Conservation (phyloP, 2,113 vertebrate genomes). For the Ifrita kowaldi region DNA sequence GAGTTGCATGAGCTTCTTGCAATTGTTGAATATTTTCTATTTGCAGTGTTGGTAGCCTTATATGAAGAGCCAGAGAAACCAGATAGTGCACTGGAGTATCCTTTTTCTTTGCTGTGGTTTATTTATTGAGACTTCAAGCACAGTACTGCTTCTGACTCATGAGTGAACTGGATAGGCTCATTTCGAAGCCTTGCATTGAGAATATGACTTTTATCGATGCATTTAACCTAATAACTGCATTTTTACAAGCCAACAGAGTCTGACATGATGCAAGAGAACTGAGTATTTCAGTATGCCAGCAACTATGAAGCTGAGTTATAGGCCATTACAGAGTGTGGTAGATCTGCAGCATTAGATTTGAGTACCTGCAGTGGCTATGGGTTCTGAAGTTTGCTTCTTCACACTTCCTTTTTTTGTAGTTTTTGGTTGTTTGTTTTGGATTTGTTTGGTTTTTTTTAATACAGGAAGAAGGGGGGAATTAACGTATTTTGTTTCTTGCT, state of each 20-base stretch:
- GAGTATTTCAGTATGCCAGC: neutral
- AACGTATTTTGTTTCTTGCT: neutral
- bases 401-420: neutral
- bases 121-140: neutral
- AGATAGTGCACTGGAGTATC: slow-evolving; percentile 94
- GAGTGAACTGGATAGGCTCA: neutral
- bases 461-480: fast-evolving
- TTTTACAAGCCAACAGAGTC: neutral
- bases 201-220: neutral
- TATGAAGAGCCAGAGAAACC: slow-evolving; percentile 94
- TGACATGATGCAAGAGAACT: neutral
- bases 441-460: neutral
- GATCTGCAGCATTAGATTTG: neutral
- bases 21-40: slow-evolving; percentile 52
- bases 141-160: neutral
- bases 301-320: neutral
- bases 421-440: neutral
- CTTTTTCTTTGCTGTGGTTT: slow-evolving; percentile 69
- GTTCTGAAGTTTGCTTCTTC: neutral
- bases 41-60: slow-evolving; percentile 89
- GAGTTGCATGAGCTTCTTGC: neutral
- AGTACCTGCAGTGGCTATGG: neutral
- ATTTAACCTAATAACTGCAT: neutral
- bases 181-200: neutral
- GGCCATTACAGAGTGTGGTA: neutral